Base-by-base conservation (phyloP, 2,888 invertebrate species). In the Phortica magna region DNA sequence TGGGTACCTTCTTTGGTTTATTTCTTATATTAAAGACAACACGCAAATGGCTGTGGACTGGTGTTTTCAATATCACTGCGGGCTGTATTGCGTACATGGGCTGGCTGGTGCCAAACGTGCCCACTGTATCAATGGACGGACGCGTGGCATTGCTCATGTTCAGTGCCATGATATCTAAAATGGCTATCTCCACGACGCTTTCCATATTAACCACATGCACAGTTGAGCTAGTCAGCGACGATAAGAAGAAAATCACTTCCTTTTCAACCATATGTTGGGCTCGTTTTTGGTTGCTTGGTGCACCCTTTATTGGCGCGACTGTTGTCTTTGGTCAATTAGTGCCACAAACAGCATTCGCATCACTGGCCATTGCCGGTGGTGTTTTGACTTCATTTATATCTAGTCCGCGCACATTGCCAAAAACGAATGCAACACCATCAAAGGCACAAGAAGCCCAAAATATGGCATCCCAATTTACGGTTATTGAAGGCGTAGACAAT, bases 201-300 rank as follows among this genome's bases (percentile, higher is more conserved):
- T 88, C 91, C 76, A 91, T 92, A 76, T 84, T 92, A 42, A 92
- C 92, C 17, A 92, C 92, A 10, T 91, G 92, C 81, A 92, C 92
- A 6, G 91, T 91, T 12, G 92, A 92, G 78, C 77, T 92, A 55
- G 92, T 92, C 2, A 87, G 87, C 53, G 88, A 85, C 3, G 91
- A 92, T 7, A 91, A 91, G 61, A 90, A 90, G 76, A 91, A 90
- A 77, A 90, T 92, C 43, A 89, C 90, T 61, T 85, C 90, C 48
- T 92, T 91, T 73, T 92, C 92, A 42, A 91, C 92, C 39, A 92
- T 92, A 73, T 91, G 92, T 71, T 92, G 92, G 92, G 92, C 92
- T 41, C 87, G 92, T 10, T 91, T 92, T 75, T 92, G 92, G 92
- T 88, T 92, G 3, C 80, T 92, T 57, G 89, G 90, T 5, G 92